Base-by-base conservation (phyloP, 2,797 vertebrate species). In the Periparus ater region DNA sequence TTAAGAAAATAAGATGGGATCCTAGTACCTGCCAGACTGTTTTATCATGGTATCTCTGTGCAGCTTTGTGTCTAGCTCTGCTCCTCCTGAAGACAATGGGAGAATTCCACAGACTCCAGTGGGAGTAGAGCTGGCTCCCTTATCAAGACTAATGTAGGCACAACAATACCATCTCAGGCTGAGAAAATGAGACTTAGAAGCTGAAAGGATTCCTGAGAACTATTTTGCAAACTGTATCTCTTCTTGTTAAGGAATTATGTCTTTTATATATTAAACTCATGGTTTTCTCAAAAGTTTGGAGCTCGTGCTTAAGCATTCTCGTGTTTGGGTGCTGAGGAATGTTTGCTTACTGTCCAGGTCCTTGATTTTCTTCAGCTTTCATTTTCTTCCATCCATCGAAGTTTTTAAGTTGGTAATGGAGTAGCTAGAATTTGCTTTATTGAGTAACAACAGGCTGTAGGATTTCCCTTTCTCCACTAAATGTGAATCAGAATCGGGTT, bases 381-480 rank as follows among this genome's bases (percentile, higher is more conserved):
- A 83, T 93, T 96, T 96, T 86, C 88, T 84, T 95, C 88, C 66
- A 63, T 91, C 78, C 86, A 57, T 85, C 84, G 38, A 57, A 82
- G 88, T 96, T 95, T 91, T 95, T 54, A 91, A 92, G 62, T 77
- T 88, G 72, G 53, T 92, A 91, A 91, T 60, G 44, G 93, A 97
- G 78, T 95, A 93, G 72, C 89, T 89, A 83, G n/a, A n/a, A 25
- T 86, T 96, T 97, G 75, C 89, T 98, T 97, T 96, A 97, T 92
- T 95, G 81, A 90, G 62, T 93, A 96, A 93, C 78, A 73, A 93
- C 91, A 96, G 91, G 91, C 95, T 95, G 75, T 20, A 95, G 82
- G 60, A 90, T 93, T 96, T 96, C 60, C 51, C 27, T 94, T 94
- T 88, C 70, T 88, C 85, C 61, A 57, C 79, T 45, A 79, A 89